Percentiles rank a stretch among this genome's conserved stretches.
Evolutionary conservation across 1,140 invertebrate species (phyloP).

Genomic region (Yoshiicerus persimilis): DNA sequence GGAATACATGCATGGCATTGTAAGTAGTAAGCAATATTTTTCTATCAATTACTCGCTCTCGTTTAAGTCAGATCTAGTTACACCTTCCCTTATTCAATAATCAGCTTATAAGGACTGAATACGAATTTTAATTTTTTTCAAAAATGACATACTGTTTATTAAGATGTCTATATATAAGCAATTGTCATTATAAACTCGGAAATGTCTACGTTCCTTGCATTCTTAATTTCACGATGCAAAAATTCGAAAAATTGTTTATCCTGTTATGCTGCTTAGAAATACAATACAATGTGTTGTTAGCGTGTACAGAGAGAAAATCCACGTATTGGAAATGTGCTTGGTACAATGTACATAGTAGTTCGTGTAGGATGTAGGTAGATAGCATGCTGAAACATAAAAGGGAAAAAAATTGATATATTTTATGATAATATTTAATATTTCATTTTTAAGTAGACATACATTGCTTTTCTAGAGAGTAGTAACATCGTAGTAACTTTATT

Average conservation of each 20-base stretch:
- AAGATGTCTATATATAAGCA: background rate
- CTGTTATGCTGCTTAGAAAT: too few species aligned
- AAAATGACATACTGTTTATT: background rate
- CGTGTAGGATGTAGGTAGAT: too few species aligned
- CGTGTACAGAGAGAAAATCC: too few species aligned
- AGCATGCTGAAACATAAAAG: background rate
- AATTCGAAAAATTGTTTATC: background rate
- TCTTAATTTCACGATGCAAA: background rate
- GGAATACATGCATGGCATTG: background rate
- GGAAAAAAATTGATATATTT: background rate
- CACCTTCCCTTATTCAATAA: too few species aligned
- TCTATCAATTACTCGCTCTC: background rate
- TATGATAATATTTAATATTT: background rate
- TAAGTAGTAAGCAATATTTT: too few species aligned
- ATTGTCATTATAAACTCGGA: background rate
- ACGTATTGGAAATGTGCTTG: background rate
- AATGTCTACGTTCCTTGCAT: background rate
- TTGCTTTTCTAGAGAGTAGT: background rate
- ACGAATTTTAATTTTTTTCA: too few species aligned
- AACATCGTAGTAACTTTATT: background rate
- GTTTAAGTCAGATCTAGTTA: conserved; percentile 5
- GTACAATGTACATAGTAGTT: background rate
- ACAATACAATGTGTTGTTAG: too few species aligned
- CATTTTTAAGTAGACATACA: background rate
- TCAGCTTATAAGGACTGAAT: too few species aligned